Evolutionary conservation across 2,113 vertebrate genomes (phyloP).

Genomic region (Clarias gariepinus): DNA sequence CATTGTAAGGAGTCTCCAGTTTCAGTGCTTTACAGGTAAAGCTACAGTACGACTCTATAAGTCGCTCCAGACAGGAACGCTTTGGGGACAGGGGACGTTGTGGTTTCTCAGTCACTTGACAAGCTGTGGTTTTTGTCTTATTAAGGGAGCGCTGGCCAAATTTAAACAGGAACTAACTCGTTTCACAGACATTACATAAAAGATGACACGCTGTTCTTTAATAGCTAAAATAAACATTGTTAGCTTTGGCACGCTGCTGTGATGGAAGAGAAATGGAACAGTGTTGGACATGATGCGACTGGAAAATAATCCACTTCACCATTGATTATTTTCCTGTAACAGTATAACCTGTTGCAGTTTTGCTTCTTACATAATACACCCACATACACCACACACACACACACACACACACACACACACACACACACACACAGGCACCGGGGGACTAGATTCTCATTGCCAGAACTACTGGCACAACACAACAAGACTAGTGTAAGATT

Average conservation of each 20-base stretch:
- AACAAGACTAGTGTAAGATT: background rate
- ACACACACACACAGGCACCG: background rate
- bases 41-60: background rate
- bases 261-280: background rate
- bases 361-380: conserved; percentile 13
- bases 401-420: conserved; percentile 18
- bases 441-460: background rate
- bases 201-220: background rate
- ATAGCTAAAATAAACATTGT: background rate
- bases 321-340: conserved; percentile 12
- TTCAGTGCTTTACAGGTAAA: too few relatives aligned
- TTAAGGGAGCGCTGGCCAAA: background rate
- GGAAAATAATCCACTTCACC: background rate
- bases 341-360: conserved; percentile 7
- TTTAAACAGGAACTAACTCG: background rate
- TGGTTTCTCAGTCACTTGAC: background rate
- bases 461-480: conserved; percentile 5
- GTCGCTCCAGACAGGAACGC: background rate
- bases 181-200: background rate
- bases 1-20: too few relatives aligned
- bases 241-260: background rate
- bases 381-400: conserved; percentile 17
- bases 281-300: background rate
- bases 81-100: background rate
- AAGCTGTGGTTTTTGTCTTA: background rate